Percentiles rank a stretch among this genome's conserved stretches.
Evolutionary conservation across 2,113 vertebrate genomes (phyloP).

Genomic region (Tragelaphus buxtoni): DNA sequence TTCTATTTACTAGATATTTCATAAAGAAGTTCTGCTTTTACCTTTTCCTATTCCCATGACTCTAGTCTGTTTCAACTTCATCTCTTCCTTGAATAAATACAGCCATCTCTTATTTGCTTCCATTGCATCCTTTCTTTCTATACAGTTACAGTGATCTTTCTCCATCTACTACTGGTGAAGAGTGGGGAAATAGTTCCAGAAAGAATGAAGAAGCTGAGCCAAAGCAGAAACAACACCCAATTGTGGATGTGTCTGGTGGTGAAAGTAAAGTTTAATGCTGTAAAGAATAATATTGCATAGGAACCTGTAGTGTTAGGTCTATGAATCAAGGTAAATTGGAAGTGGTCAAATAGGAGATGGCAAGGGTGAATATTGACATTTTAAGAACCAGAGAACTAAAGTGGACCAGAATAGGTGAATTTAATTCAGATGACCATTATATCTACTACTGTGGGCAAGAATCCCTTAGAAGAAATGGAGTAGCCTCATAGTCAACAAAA

Average conservation of each 20-base stretch:
- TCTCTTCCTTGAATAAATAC: background rate
- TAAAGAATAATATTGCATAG: background rate
- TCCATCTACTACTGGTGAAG: background rate
- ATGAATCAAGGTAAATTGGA: background rate
- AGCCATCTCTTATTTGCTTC: background rate
- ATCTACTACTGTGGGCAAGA: background rate
- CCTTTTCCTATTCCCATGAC: background rate
- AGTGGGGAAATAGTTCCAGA: background rate
- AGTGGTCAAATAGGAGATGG: background rate
- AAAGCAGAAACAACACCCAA: background rate
- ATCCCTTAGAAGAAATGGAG: background rate
- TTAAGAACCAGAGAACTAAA: rapidly evolving
- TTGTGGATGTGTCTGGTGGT: background rate
- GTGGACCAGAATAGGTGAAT: background rate
- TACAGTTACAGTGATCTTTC: background rate
- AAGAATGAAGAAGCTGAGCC: background rate
- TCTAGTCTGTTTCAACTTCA: background rate
- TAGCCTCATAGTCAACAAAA: background rate
- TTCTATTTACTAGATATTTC: background rate
- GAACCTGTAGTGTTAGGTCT: background rate
- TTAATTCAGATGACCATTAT: background rate
- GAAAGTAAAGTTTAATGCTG: background rate
- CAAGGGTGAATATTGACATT: background rate
- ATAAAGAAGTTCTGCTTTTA: background rate
- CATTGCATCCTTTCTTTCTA: background rate